Evolutionary conservation across 1,140 invertebrate genomes (phyloP).

Genomic region (Plodia interpunctella): DNA sequence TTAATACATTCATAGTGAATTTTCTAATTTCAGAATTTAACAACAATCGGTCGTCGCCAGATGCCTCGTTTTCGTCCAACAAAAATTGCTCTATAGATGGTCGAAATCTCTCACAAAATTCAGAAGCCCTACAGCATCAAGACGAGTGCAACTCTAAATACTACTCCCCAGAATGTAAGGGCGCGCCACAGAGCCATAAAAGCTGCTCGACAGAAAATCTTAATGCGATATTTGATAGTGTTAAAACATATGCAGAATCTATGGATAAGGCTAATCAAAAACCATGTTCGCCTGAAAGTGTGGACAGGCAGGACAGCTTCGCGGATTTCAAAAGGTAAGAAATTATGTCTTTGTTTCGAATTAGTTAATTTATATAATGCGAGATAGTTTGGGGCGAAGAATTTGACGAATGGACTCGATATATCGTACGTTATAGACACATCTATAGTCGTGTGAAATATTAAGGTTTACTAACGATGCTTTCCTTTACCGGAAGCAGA

Average conservation of each 20-base stretch:
- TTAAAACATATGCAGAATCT: too few species aligned
- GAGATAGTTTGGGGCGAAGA: too few species aligned
- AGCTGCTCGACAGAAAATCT: too few species aligned
- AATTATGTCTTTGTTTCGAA: background rate
- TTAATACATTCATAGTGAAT: background rate
- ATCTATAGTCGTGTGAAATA: too few species aligned
- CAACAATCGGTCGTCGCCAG: constrained; percentile 11
- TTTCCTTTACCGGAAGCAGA: too few species aligned
- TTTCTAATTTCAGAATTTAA: constrained; percentile 10
- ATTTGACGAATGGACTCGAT: too few species aligned
- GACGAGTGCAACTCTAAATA: background rate
- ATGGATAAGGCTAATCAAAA: too few species aligned
- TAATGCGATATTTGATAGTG: too few species aligned
- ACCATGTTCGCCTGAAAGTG: constrained; percentile 24
- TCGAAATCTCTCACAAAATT: background rate
- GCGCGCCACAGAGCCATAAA: constrained; percentile 10
- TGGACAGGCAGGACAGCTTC: constrained; percentile 33
- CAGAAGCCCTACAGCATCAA: background rate
- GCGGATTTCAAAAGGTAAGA: constrained; percentile 26
- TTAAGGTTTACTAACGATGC: too few species aligned
- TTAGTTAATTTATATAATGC: too few species aligned
- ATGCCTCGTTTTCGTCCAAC: constrained; percentile 1
- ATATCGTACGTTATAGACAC: too few species aligned
- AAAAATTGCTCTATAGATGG: background rate
- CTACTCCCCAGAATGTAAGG: constrained; percentile 25